Evolutionary conservation across 1,140 invertebrate genomes (phyloP), one percentile per base, ranked within the genome.

Genomic region (Apis dorsata): DNA sequence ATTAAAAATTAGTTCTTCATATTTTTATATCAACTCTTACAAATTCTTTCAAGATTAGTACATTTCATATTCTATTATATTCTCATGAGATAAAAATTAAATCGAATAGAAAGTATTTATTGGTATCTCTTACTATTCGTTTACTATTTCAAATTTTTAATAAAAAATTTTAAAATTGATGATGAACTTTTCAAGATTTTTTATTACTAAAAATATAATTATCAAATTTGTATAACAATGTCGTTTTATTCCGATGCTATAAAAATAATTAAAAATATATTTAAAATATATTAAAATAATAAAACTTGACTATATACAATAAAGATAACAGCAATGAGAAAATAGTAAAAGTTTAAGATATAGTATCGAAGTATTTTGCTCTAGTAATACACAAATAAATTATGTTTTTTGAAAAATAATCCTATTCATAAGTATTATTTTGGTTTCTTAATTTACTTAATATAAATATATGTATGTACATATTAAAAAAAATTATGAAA

Each of bases 191-290:
- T 24, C 28, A 84, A 71, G 12, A 60, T 21, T 4, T 81, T 89
- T 88, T 89, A 82, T 86, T 89, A 79, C 79, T 86, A 84, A 84
- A 86, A 69, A 77, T 84, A 86, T 86, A 81, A 83, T 86, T 76
- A 59, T 79, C 17, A 34, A 63, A 55, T 72, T 88, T 75, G 84
- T 53, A 69, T 84, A 85, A 75, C 69, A 82, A 84, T 69, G 34
- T 65, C 74, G 3, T 69, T 70, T 49, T 76, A 57, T 70, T 65
- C 57, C 34, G 24, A 77, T 79, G 55, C 11, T 63, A 53, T 55
- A 49, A 69, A 51, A 62, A 24, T 72, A 44, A 51, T 44, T 55
- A 49, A 69, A 51, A 62, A 51, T 44, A 63, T 62, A 13, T 53
- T 55, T 71, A 69, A 11, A 49, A 76, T 24, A 62, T 55, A 44